Conservation (phyloP, 2,888 invertebrate genomes). For the Leptinotarsa tumamoca region DNA sequence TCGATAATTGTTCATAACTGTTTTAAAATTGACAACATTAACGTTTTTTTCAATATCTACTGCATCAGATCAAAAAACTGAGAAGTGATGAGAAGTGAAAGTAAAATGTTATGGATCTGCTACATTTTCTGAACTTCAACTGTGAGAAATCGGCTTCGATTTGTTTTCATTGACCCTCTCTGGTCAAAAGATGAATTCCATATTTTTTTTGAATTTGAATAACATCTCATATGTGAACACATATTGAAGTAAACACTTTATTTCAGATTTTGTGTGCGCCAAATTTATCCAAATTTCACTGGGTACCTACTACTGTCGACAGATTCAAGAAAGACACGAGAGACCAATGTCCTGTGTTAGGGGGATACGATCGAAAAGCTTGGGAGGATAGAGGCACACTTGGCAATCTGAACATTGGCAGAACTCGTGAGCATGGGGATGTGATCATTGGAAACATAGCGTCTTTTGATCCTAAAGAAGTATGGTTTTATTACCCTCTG, state of each 20-base stretch:
- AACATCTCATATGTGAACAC: too few species aligned
- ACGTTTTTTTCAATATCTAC: too few species aligned
- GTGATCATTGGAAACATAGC: slow-evolving; percentile 3
- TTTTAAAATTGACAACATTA: too few species aligned
- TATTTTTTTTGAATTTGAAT: too few species aligned
- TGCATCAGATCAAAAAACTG: too few species aligned
- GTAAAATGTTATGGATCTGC: too few species aligned
- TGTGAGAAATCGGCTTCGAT: too few species aligned
- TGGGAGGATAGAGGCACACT: not conserved
- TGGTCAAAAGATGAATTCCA: too few species aligned
- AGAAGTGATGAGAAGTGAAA: too few species aligned
- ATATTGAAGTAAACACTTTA: not conserved
- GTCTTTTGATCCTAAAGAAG: not conserved
- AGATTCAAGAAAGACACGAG: not conserved
- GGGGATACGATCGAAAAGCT: not conserved
- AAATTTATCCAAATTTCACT: not conserved
- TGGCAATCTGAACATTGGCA: not conserved
- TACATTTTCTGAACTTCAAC: too few species aligned
- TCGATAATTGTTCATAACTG: too few species aligned
- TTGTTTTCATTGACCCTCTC: too few species aligned
- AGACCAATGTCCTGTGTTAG: slow-evolving; percentile 1
- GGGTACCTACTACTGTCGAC: not conserved
- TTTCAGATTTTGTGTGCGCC: slow-evolving; percentile 4
- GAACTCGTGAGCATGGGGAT: not conserved
- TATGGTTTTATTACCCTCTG: slow-evolving; percentile 8